Conservation (phyloP, 2,797 vertebrate species). For the Heteromormyrus szaboi region DNA sequence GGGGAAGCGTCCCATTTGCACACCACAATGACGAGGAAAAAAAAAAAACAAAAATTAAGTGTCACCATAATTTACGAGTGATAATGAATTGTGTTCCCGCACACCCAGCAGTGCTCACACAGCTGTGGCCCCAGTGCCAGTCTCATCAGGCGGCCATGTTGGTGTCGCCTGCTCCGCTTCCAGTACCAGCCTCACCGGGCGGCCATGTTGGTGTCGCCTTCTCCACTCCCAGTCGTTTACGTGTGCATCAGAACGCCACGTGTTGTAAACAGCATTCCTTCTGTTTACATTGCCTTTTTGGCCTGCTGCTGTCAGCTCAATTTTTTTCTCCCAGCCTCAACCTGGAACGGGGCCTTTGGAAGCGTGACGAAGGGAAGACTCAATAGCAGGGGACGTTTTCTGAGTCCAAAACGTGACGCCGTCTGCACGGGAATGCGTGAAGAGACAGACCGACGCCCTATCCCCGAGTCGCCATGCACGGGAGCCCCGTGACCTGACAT, state of each 20-base stretch:
- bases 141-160: neutral
- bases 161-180: too few species aligned
- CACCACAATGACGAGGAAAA: slow-evolving; percentile 49
- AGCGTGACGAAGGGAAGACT: neutral
- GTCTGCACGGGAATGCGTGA: neutral
- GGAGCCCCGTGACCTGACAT: neutral
- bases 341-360: neutral
- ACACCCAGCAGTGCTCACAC: neutral
- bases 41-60: slow-evolving; percentile 47
- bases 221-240: neutral
- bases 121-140: neutral
- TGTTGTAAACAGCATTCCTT: neutral
- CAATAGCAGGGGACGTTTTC: neutral
- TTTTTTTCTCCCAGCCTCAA: neutral
- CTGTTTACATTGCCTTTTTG: neutral
- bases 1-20: slow-evolving; percentile 44
- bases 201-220: neutral
- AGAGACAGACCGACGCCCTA: neutral
- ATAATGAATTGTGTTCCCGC: neutral
- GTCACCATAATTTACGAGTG: slow-evolving; percentile 53
- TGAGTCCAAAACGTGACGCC: neutral
- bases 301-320: neutral
- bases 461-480: neutral
- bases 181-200: neutral
- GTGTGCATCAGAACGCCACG: neutral